phyloP scores from a whole-genome alignment of 2,888 invertebrate species.

The Baccha elongata region DNA sequence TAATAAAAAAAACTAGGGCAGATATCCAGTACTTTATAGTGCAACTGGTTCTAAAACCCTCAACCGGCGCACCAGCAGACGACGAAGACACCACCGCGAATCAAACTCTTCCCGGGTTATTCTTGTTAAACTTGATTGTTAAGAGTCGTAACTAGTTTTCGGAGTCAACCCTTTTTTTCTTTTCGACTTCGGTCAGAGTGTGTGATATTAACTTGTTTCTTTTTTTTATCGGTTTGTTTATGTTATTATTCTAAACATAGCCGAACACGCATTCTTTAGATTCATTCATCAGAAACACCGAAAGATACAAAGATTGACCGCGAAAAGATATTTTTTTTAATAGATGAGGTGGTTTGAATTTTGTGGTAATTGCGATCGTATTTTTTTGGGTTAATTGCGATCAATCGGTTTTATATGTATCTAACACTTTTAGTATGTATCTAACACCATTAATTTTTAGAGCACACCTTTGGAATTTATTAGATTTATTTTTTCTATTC shows the following conservation, averaged over 20 bases:
- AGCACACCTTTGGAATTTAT: slow-evolving; percentile 44
- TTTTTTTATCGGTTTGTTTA: slow-evolving; percentile 65
- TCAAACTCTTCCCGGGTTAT: slow-evolving; percentile 69
- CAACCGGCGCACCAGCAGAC: slow-evolving; percentile 43
- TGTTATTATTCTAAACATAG: slow-evolving; percentile 71
- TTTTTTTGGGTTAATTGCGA: neutral
- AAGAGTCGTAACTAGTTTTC: slow-evolving; percentile 70
- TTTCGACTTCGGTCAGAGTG: slow-evolving; percentile 43
- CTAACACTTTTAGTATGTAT: slow-evolving; percentile 20
- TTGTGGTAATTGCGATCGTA: slow-evolving; percentile 11
- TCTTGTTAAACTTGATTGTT: slow-evolving; percentile 73
- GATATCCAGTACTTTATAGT: slow-evolving; percentile 45
- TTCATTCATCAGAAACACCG: slow-evolving; percentile 66
- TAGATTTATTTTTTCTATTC: slow-evolving; percentile 25
- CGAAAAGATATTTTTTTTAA: slow-evolving; percentile 30
- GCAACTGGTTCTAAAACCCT: slow-evolving; percentile 70
- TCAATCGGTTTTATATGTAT: slow-evolving; percentile 36
- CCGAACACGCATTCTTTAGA: slow-evolving; percentile 64
- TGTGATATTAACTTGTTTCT: slow-evolving; percentile 69
- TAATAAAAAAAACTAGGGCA: slow-evolving; percentile 61
- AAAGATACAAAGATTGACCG: slow-evolving; percentile 32
- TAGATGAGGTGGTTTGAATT: slow-evolving; percentile 13
- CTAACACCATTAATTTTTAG: slow-evolving; percentile 40
- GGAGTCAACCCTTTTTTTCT: slow-evolving; percentile 65
- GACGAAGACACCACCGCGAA: slow-evolving; percentile 52